Evolutionary conservation across 2,113 vertebrate genomes (phyloP).

Genomic region (Cricetomys ansorgei): DNA sequence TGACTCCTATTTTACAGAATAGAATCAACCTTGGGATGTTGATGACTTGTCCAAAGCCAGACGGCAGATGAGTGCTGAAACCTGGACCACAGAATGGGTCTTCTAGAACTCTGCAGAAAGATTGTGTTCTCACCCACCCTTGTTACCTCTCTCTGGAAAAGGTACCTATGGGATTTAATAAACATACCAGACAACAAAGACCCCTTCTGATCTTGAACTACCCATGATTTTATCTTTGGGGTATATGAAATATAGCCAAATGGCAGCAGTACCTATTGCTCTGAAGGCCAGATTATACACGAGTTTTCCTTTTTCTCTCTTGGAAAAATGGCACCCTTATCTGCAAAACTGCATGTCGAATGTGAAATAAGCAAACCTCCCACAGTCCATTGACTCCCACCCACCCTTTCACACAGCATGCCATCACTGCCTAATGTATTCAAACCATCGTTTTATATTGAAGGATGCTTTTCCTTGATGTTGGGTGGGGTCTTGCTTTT

Average conservation of each 20-base stretch:
- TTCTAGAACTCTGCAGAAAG: not conserved
- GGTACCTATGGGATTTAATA: constrained; percentile 11
- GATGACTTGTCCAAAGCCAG: not conserved
- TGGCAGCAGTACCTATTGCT: not conserved
- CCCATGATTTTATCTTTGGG: not conserved
- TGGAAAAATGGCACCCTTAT: constrained; percentile 64
- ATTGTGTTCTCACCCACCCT: not conserved
- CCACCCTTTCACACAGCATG: constrained; percentile 58
- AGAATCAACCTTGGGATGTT: not conserved
- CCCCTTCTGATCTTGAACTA: not conserved
- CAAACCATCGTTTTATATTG: constrained; percentile 75
- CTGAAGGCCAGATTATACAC: not conserved
- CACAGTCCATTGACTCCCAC: constrained; percentile 55
- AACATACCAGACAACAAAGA: not conserved
- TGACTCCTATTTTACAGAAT: not conserved
- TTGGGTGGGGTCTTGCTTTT: constrained; percentile 63
- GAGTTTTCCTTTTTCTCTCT: constrained; percentile 59
- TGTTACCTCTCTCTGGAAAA: not conserved
- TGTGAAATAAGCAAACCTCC: constrained; percentile 67
- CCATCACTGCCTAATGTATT: constrained; percentile 78
- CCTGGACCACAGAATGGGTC: not conserved
- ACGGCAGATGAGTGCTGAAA: not conserved
- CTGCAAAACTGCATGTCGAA: constrained; percentile 62
- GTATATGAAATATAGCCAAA: not conserved
- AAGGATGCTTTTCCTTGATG: constrained; percentile 77